Conservation (phyloP, 2,888 invertebrate genomes). For the Cheilosia variabilis region DNA sequence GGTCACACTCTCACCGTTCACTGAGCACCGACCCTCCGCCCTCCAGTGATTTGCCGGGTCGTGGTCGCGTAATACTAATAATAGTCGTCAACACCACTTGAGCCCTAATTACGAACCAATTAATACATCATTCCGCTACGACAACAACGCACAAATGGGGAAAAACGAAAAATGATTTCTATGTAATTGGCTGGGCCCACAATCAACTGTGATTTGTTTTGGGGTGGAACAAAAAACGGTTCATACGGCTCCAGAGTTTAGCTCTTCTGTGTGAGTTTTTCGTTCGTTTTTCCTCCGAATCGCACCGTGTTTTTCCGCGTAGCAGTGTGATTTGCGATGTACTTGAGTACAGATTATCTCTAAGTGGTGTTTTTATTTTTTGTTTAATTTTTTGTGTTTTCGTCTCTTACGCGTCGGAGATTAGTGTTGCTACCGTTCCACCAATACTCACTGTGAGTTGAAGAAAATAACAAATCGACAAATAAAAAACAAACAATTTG, state of each 20-base stretch:
- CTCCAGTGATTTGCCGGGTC: background rate
- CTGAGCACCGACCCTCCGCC: background rate
- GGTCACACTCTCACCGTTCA: conserved; percentile 4
- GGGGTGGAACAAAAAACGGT: conserved; percentile 1
- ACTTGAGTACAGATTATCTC: conserved; percentile 49
- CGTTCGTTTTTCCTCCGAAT: background rate
- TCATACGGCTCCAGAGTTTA: conserved; percentile 1
- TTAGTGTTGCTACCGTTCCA: background rate
- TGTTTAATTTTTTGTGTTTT: background rate
- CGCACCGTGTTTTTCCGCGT: conserved; percentile 22
- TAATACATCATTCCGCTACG: conserved; percentile 43
- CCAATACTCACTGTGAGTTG: conserved; percentile 59
- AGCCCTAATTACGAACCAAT: conserved; percentile 67
- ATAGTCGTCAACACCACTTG: conserved; percentile 64
- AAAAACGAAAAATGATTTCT: conserved; percentile 26
- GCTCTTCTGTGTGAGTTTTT: conserved; percentile 24
- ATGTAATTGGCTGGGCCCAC: conserved; percentile 49
- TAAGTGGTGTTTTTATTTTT: conserved; percentile 21
- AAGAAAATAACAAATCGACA: background rate
- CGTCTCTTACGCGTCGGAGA: background rate
- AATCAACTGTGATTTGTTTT: conserved; percentile 64
- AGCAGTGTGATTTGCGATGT: conserved; percentile 56
- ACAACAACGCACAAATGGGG: conserved; percentile 13
- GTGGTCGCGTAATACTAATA: background rate
- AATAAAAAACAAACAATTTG: conserved; percentile 10